Conservation (phyloP, 2,113 vertebrate genomes). For the Ellobius talpinus region DNA sequence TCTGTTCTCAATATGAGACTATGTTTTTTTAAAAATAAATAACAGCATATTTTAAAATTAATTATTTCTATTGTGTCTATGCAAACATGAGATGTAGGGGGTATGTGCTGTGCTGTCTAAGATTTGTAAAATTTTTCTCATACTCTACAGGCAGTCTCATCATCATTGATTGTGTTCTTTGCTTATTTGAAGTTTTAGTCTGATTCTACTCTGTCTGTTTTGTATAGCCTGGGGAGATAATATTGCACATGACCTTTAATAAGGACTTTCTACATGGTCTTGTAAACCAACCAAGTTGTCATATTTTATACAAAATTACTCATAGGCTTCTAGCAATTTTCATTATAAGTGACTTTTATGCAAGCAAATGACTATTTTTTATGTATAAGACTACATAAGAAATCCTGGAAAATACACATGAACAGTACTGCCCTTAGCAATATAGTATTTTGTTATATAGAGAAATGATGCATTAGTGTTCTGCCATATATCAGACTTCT, state of each 20-base stretch:
- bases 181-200: background rate
- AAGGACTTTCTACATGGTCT: background rate
- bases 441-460: background rate
- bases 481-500: background rate
- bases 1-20: background rate
- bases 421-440: background rate
- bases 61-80: background rate
- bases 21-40: background rate
- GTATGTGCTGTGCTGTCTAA: background rate
- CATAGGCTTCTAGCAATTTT: background rate
- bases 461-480: background rate
- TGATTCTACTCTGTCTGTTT: background rate
- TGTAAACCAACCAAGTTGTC: background rate
- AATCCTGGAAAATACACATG: background rate
- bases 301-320: background rate
- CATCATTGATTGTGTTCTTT: background rate
- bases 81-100: background rate
- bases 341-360: background rate
- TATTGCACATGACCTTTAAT: constrained; percentile 5
- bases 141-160: background rate
- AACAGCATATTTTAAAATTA: background rate
- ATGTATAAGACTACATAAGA: background rate
- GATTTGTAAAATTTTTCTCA: background rate
- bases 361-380: background rate
- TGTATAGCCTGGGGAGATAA: background rate